phyloP scores from a whole-genome alignment of 2,113 vertebrate genomes.

The Grantiella picta region DNA sequence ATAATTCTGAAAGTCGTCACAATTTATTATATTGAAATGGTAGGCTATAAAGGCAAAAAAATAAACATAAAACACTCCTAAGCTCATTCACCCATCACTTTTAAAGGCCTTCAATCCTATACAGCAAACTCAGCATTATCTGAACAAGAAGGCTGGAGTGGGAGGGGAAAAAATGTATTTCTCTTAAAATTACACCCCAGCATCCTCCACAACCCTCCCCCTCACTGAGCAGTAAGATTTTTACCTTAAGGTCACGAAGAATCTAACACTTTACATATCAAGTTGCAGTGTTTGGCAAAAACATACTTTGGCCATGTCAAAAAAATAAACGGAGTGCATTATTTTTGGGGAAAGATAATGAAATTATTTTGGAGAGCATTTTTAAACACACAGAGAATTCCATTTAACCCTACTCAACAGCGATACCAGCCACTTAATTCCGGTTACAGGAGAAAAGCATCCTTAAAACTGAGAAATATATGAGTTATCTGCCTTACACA shows the following conservation, averaged over 20 bases:
- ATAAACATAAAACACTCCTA: neutral
- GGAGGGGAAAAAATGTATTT: neutral
- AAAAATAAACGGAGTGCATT: neutral
- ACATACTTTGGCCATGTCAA: accelerated
- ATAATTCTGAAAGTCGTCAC: neutral
- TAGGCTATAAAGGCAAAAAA: neutral
- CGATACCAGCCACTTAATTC: neutral
- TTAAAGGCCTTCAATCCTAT: neutral
- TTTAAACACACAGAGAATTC: neutral
- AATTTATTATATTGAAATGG: neutral
- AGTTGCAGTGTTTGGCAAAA: neutral
- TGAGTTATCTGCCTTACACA: neutral
- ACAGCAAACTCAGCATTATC: neutral
- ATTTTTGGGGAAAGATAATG: neutral
- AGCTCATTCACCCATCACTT: neutral
- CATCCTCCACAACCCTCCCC: neutral
- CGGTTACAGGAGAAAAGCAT: neutral
- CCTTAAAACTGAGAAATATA: neutral
- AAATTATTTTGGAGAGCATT: neutral
- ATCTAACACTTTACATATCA: neutral
- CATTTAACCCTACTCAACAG: neutral
- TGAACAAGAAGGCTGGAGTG: neutral
- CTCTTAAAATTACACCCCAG: neutral
- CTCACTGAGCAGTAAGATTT: accelerated
- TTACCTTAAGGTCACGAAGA: neutral